A percentile compares a stretch with the other conserved stretches of the same genome.
Conservation (phyloP, 2,888 invertebrate genomes). For the Cosmopolites sordidus region DNA sequence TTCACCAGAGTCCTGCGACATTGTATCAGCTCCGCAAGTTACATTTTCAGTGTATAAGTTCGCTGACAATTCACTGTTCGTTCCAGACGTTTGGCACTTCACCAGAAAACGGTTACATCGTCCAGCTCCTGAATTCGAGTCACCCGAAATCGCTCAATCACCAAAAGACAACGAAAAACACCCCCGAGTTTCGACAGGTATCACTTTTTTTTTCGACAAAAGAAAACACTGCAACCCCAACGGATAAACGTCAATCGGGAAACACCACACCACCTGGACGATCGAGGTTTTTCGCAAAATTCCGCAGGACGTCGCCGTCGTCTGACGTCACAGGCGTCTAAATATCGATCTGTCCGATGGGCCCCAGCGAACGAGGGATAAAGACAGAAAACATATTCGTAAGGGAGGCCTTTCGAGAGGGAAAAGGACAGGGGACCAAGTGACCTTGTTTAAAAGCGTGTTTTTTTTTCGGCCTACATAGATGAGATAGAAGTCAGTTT, state of each 20-base stretch:
- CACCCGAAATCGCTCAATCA: too few relatives aligned
- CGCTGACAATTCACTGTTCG: too few relatives aligned
- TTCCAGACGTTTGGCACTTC: too few relatives aligned
- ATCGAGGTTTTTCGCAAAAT: slow-evolving; percentile 42
- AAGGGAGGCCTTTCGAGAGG: slow-evolving; percentile 27
- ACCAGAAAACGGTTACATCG: too few relatives aligned
- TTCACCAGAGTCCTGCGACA: too few relatives aligned
- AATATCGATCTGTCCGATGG: slow-evolving; percentile 46
- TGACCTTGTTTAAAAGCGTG: slow-evolving; percentile 43
- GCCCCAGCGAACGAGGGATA: slow-evolving; percentile 23
- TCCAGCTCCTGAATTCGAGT: too few relatives aligned
- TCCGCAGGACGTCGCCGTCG: slow-evolving; percentile 45
- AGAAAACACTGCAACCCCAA: slow-evolving; percentile 41
- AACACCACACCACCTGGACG: slow-evolving; percentile 43
- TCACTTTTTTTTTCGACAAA: slow-evolving; percentile 8
- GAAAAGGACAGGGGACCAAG: slow-evolving; percentile 17
- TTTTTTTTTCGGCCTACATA: slow-evolving; percentile 44
- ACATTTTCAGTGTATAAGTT: too few relatives aligned
- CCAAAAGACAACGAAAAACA: too few relatives aligned
- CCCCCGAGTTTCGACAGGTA: too few relatives aligned
- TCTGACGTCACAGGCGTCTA: slow-evolving; percentile 49
- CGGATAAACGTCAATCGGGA: slow-evolving; percentile 49
- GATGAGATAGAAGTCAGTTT: slow-evolving; percentile 44
- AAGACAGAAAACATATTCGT: slow-evolving; percentile 18
- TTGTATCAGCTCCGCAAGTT: too few relatives aligned